Percentiles rank a stretch among this genome's conserved stretches.
These are phyloP conservation scores for Acanthopleura granulata DNA, from an alignment of 2,888 invertebrate species.

Conservation along the genomic window DNA sequence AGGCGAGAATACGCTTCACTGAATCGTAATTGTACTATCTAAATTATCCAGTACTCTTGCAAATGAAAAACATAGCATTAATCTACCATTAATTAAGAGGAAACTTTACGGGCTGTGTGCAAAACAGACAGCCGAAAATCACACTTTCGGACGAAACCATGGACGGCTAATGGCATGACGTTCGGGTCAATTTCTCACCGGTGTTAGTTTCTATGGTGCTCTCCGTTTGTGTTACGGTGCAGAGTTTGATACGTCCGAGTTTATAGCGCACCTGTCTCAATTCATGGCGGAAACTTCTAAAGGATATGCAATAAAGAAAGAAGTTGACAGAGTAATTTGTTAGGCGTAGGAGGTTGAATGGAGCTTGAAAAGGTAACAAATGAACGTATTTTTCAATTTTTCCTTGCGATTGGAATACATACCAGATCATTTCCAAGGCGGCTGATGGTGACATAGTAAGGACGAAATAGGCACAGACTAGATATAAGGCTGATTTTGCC, in stretches of 20 bases:
- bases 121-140: too few species aligned
- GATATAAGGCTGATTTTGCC: slow-evolving; percentile 1
- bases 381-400: not conserved
- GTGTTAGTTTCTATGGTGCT: not conserved
- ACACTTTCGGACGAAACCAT: too few species aligned
- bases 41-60: too few species aligned
- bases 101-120: too few species aligned
- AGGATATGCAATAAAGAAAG: slow-evolving; percentile 16
- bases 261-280: not conserved
- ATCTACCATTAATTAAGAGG: too few species aligned
- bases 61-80: too few species aligned
- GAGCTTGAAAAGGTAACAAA: slow-evolving; percentile 11
- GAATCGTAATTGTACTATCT: too few species aligned
- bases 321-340: slow-evolving; percentile 17
- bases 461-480: slow-evolving; percentile 12
- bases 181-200: not conserved
- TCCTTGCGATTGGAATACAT: not conserved
- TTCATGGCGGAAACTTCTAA: slow-evolving; percentile 20
- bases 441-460: slow-evolving; percentile 8
- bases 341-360: slow-evolving; percentile 12
- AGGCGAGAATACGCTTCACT: too few species aligned
- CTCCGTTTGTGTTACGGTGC: not conserved
- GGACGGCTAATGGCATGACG: not conserved
- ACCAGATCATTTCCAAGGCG: slow-evolving; percentile 11
- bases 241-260: not conserved